phyloP scores from a whole-genome alignment of 2,888 invertebrate genomes.

The Itoplectis maculator region DNA sequence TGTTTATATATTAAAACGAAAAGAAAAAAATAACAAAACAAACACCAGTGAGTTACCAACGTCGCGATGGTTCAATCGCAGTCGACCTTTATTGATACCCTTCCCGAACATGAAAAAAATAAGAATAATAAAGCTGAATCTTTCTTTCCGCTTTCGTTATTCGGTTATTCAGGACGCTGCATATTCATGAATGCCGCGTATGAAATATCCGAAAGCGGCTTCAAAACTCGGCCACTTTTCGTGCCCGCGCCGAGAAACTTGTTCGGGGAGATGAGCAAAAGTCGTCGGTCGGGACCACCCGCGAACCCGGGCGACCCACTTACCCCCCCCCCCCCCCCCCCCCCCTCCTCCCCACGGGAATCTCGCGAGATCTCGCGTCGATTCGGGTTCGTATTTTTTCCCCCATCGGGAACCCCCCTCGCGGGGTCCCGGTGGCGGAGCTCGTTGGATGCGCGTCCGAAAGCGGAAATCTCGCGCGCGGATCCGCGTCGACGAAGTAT shows the following conservation, averaged over 20 bases:
- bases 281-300: conserved; percentile 18
- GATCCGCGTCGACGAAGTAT: neutral
- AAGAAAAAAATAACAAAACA: conserved; percentile 34
- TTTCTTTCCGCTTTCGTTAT: conserved; percentile 12
- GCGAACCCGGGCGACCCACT: conserved; percentile 55
- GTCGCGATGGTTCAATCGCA: conserved; percentile 3
- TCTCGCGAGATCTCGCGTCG: neutral
- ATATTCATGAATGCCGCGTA: neutral
- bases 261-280: conserved; percentile 34
- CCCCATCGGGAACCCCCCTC: too few species aligned
- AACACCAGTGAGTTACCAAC: conserved; percentile 12
- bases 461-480: conserved; percentile 44
- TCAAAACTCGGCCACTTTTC: conserved; percentile 51
- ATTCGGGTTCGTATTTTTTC: conserved; percentile 15
- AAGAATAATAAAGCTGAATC: neutral
- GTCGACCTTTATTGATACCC: neutral
- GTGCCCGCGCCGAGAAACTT: conserved; percentile 53
- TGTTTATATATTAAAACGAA: conserved; percentile 34
- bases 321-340: conserved; percentile 28
- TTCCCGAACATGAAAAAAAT: conserved; percentile 9
- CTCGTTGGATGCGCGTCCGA: neutral
- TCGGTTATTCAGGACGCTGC: conserved; percentile 23
- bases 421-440: neutral
- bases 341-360: conserved; percentile 33
- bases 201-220: conserved; percentile 50